A percentile compares a stretch with the other conserved stretches of the same genome.
These are phyloP conservation scores for Drosophila mimetica DNA, from an alignment of 2,888 invertebrate genomes.

Conservation along the genomic window DNA sequence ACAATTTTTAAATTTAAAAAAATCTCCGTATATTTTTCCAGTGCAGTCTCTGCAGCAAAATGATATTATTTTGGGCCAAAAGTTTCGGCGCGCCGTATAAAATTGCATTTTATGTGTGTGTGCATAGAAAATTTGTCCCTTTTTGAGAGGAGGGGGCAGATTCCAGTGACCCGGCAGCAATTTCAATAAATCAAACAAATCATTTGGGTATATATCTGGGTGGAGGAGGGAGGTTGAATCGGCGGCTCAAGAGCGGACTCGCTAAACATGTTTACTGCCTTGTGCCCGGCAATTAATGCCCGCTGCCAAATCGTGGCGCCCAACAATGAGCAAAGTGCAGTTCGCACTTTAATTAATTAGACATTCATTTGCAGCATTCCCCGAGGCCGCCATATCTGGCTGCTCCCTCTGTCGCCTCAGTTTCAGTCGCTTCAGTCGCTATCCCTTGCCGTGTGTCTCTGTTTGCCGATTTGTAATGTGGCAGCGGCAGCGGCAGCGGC, in stretches of 20 bases:
- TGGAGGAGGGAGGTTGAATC: slow-evolving; percentile 4
- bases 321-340: slow-evolving; percentile 50
- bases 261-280: slow-evolving; percentile 49
- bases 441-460: slow-evolving; percentile 12
- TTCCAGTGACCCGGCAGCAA: slow-evolving; percentile 3
- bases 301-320: slow-evolving; percentile 47
- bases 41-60: slow-evolving; percentile 19
- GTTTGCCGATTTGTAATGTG: slow-evolving; percentile 55
- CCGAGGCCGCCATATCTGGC: slow-evolving; percentile 28
- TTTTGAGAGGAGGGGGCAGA: neutral
- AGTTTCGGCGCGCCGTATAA: slow-evolving; percentile 24
- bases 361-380: slow-evolving; percentile 72
- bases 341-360: slow-evolving; percentile 80
- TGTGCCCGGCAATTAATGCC: slow-evolving; percentile 56
- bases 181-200: slow-evolving; percentile 43
- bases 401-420: neutral
- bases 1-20: too few species aligned
- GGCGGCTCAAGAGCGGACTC: neutral
- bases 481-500: slow-evolving; percentile 33
- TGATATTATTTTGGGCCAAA: slow-evolving; percentile 43
- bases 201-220: slow-evolving; percentile 6
- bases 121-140: slow-evolving; percentile 48
- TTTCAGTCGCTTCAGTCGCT: slow-evolving; percentile 3
- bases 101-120: slow-evolving; percentile 51
- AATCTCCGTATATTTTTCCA: neutral